phyloP scores from a whole-genome alignment of 2,113 vertebrate genomes.

The Pycnonotus jocosus region DNA sequence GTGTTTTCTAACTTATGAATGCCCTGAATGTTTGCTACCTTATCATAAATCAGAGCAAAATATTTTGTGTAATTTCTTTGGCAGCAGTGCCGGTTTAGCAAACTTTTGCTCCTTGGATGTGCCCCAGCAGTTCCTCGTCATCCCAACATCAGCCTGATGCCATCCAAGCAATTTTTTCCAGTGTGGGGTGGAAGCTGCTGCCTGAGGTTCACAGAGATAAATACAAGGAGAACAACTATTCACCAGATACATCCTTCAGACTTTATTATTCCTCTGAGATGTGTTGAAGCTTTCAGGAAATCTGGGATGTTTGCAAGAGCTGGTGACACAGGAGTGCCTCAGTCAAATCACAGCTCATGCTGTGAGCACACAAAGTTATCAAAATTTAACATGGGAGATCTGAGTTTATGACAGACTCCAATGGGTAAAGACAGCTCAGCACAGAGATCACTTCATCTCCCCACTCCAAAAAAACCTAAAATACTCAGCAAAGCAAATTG shows the following conservation, averaged over 20 bases:
- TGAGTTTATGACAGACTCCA: not conserved
- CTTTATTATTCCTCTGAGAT: not conserved
- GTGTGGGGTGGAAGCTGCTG: not conserved
- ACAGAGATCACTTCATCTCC: not conserved
- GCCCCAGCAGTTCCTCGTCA: not conserved
- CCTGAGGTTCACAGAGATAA: not conserved
- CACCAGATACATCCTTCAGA: not conserved
- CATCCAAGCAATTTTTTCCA: not conserved
- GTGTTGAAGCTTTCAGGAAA: not conserved
- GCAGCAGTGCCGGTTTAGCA: not conserved
- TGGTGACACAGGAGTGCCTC: accelerated
- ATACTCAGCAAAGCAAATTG: not conserved
- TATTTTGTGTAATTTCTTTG: not conserved
- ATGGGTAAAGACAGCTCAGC: accelerated
- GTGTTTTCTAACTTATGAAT: not conserved
- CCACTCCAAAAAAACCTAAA: not conserved
- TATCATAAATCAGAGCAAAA: not conserved
- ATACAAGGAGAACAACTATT: not conserved
- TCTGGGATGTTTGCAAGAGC: not conserved
- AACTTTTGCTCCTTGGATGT: not conserved
- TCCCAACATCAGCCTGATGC: not conserved
- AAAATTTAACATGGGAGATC: not conserved
- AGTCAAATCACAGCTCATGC: not conserved
- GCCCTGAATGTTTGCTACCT: not conserved
- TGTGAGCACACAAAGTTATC: not conserved